Evolutionary conservation across 2,888 invertebrate genomes (phyloP).

Genomic region (Drosophila birchii): DNA sequence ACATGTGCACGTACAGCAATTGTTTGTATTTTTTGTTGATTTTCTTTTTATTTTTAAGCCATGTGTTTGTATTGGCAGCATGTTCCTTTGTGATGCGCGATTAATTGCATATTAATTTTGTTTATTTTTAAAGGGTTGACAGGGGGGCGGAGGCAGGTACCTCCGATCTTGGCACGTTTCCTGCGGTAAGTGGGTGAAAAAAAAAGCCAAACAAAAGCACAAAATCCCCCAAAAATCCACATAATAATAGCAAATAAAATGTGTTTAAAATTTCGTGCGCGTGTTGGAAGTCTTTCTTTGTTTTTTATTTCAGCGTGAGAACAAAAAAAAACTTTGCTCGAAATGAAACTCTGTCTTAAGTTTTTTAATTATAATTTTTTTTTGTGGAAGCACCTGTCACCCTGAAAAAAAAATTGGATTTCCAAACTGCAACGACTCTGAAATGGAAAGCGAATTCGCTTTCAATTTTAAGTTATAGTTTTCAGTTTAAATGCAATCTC

Average conservation of each 20-base stretch:
- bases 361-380: slow-evolving; percentile 29
- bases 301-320: slow-evolving; percentile 65
- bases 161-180: slow-evolving; percentile 77
- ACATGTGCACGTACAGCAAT: slow-evolving; percentile 77
- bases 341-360: slow-evolving; percentile 26
- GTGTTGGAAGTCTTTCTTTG: slow-evolving; percentile 45
- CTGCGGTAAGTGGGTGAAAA: slow-evolving; percentile 72
- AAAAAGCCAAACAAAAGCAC: slow-evolving; percentile 23
- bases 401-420: slow-evolving; percentile 35
- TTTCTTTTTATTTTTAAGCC: slow-evolving; percentile 11
- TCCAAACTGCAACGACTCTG: slow-evolving; percentile 37
- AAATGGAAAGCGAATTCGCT: slow-evolving; percentile 72
- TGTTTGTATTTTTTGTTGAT: slow-evolving; percentile 48
- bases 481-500: slow-evolving; percentile 37
- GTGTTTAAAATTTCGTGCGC: slow-evolving; percentile 73
- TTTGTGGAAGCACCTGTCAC: slow-evolving; percentile 47
- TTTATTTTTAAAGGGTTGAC: slow-evolving; percentile 30
- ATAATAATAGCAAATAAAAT: slow-evolving; percentile 64
- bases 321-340: slow-evolving; percentile 42
- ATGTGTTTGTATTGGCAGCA: slow-evolving; percentile 68
- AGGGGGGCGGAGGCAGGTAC: slow-evolving; percentile 2
- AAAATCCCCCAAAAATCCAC: slow-evolving; percentile 34
- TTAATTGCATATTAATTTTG: slow-evolving; percentile 82
- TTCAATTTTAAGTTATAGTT: slow-evolving; percentile 56
- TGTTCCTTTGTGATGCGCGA: slow-evolving; percentile 75